phyloP scores from a whole-genome alignment of 53 echinoderm and acorn worm genomes.

The Stichopus horrens region DNA sequence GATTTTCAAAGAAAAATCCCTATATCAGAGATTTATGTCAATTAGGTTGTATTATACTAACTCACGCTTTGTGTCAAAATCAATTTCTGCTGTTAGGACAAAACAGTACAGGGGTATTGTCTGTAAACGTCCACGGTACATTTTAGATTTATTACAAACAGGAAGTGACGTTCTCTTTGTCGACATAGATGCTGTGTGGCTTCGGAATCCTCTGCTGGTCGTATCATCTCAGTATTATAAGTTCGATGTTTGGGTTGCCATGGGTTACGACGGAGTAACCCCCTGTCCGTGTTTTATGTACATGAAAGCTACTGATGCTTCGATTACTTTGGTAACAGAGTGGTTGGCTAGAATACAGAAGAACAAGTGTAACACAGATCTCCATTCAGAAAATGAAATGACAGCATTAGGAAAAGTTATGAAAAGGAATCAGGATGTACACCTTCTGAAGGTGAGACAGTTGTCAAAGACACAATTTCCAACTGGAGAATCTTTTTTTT shows the following conservation, averaged over 20 bases:
- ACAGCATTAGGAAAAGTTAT: constrained; percentile 45
- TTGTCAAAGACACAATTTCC: constrained; percentile 49
- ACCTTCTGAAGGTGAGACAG: constrained; percentile 33
- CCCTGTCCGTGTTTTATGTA: constrained; percentile 57
- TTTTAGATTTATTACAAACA: constrained; percentile 43
- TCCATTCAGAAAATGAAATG: constrained; percentile 52
- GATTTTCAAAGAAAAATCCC: neutral
- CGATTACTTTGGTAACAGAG: constrained; percentile 40
- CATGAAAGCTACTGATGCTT: constrained; percentile 36
- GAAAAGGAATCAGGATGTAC: constrained; percentile 14
- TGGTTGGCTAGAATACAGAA: constrained; percentile 36
- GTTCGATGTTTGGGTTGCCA: constrained; percentile 56
- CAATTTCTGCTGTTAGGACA: constrained; percentile 37
- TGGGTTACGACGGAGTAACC: constrained; percentile 37
- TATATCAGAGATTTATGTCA: constrained; percentile 5
- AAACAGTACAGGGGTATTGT: constrained; percentile 50
- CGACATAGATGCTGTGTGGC: constrained; percentile 59
- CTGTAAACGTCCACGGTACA: constrained; percentile 52
- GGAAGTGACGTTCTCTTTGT: constrained; percentile 51
- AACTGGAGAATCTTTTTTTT: constrained; percentile 52
- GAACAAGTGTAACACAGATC: constrained; percentile 13
- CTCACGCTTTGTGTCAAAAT: neutral
- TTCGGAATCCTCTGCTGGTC: constrained; percentile 39
- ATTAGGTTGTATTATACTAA: constrained; percentile 12
- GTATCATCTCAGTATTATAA: constrained; percentile 8